Percentiles rank a stretch among this genome's conserved stretches.
Conservation (phyloP, 2,113 vertebrate species). For the Rousettus leschenaultii region DNA sequence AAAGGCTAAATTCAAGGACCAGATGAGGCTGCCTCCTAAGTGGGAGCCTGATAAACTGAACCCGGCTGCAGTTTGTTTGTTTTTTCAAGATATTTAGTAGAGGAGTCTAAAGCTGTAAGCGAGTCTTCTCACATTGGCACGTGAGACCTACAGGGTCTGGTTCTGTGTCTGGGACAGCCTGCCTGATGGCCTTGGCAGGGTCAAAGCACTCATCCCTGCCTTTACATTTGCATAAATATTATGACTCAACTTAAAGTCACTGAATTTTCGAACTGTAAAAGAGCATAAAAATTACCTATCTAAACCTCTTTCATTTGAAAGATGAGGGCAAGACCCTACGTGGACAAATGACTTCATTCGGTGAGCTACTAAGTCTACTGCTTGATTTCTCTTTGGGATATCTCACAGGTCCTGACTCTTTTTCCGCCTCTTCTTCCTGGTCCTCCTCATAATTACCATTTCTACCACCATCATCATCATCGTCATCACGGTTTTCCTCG, state of each 20-base stretch:
- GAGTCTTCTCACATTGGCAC: rapidly evolving
- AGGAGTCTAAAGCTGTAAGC: not conserved
- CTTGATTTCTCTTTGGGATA: not conserved
- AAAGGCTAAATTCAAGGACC: not conserved
- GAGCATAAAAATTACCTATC: not conserved
- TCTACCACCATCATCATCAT: not conserved
- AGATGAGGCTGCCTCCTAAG: not conserved
- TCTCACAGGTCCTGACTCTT: not conserved
- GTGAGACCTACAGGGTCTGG: not conserved
- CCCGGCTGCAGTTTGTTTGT: not conserved
- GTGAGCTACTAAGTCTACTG: not conserved
- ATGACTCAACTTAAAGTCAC: not conserved
- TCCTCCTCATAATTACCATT: not conserved
- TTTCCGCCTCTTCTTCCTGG: not conserved
- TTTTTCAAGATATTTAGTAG: not conserved
- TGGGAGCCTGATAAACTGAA: not conserved
- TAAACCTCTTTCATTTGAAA: not conserved
- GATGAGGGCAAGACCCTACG: not conserved
- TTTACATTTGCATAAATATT: not conserved
- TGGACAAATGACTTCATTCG: not conserved
- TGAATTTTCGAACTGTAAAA: not conserved
- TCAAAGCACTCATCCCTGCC: rapidly evolving
- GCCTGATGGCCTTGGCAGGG: not conserved
- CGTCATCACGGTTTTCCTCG: not conserved
- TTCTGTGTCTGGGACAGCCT: rapidly evolving